These are phyloP conservation scores for Colletes collaris DNA, from an alignment of 2,888 invertebrate species.

Conservation along the genomic window DNA sequence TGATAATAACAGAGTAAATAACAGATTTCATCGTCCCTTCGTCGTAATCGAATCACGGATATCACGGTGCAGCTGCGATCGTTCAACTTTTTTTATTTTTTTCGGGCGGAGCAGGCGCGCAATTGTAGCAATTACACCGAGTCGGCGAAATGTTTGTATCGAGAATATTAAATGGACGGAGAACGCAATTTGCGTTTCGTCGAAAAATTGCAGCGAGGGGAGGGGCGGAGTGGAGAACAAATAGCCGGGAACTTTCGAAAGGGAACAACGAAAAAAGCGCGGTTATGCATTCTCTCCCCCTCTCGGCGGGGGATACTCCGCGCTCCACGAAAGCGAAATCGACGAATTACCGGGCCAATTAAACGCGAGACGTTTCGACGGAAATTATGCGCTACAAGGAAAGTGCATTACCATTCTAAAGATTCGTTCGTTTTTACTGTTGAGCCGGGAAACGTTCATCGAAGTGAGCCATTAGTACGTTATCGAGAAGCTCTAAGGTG, in stretches of 20 bases:
- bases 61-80: neutral
- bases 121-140: constrained; percentile 13
- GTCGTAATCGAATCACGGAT: no score
- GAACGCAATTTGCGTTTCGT: constrained; percentile 13
- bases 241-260: constrained; percentile 12
- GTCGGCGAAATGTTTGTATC: constrained; percentile 2
- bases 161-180: constrained; percentile 25
- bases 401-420: no score
- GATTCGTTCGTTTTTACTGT: no score
- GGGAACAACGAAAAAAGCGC: constrained; percentile 5
- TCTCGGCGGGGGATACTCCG: neutral
- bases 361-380: neutral
- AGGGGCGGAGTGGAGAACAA: constrained; percentile 7
- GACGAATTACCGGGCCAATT: neutral
- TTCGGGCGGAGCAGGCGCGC: neutral
- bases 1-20: no score
- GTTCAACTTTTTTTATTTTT: neutral
- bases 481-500: no score
- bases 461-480: no score
- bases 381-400: neutral
- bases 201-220: neutral
- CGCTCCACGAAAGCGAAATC: neutral
- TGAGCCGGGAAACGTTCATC: no score
- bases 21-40: no score
- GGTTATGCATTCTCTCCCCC: neutral